A percentile compares a stretch with the other conserved stretches of the same genome.
Conservation (phyloP, 2,113 vertebrate species). For the Conger conger region DNA sequence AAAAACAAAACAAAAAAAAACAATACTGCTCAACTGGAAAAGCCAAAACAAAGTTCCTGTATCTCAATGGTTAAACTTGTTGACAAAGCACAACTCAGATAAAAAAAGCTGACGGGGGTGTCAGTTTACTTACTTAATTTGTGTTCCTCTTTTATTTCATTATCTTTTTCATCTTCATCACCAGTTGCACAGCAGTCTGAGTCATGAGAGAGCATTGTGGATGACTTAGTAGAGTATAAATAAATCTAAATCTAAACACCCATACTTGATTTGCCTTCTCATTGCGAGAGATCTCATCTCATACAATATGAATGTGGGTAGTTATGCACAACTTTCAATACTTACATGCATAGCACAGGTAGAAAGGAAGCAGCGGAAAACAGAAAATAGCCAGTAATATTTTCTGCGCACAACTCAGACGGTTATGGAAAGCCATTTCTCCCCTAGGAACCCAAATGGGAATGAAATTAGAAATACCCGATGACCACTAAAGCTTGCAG, state of each 20-base stretch:
- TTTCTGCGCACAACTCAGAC: conserved; percentile 30
- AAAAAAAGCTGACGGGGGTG: no score
- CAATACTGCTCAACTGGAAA: no score
- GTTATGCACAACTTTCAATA: conserved; percentile 8
- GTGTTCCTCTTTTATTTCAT: not conserved
- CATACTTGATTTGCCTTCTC: not conserved
- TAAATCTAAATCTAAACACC: not conserved
- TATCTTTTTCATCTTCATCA: not conserved
- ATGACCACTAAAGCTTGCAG: not conserved
- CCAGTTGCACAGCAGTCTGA: conserved; percentile 19
- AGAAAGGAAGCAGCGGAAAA: conserved; percentile 40
- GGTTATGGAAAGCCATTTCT: conserved; percentile 33
- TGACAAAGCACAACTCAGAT: no score
- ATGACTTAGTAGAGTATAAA: not conserved
- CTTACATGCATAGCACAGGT: conserved; percentile 44
- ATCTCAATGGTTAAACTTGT: no score
- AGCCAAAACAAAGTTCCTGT: no score
- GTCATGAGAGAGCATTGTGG: not conserved
- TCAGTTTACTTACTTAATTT: not conserved
- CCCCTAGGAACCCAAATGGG: not conserved
- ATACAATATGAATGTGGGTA: not conserved
- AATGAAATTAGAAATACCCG: not conserved
- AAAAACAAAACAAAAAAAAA: no score
- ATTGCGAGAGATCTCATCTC: not conserved
- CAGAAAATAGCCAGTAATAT: conserved; percentile 36